phyloP scores from a whole-genome alignment of 2,888 invertebrate genomes.

The Ormyrus nitidulus region DNA sequence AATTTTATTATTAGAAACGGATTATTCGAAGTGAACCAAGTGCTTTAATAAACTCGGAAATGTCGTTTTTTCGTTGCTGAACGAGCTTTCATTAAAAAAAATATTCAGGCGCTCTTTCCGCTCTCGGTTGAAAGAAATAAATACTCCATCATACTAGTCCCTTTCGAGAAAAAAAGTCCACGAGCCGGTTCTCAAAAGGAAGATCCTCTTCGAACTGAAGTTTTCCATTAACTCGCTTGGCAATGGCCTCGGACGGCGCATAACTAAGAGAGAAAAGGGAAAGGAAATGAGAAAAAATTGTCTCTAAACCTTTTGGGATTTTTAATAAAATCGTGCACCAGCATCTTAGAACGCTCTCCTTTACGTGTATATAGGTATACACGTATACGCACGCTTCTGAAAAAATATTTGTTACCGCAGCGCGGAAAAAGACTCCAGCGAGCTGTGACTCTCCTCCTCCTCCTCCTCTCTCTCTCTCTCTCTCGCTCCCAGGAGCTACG shows the following conservation, averaged over 20 bases:
- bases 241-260: background rate
- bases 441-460: slow-evolving; percentile 2
- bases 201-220: slow-evolving; percentile 2
- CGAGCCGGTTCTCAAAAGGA: background rate
- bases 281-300: slow-evolving; percentile 31
- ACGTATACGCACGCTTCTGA: background rate
- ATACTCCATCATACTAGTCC: no score
- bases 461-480: background rate
- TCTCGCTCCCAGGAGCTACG: slow-evolving; percentile 7
- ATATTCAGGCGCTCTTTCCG: background rate
- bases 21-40: background rate
- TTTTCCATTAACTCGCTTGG: slow-evolving; percentile 33
- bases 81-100: background rate
- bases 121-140: no score
- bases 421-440: background rate
- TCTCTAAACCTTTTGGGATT: slow-evolving; percentile 18
- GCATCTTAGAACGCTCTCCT: background rate
- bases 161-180: no score
- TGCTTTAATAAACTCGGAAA: no score
- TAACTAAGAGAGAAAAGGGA: slow-evolving; percentile 1
- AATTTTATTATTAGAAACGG: background rate
- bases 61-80: background rate
- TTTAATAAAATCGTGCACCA: slow-evolving; percentile 38
- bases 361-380: background rate
- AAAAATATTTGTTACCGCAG: slow-evolving; percentile 36